phyloP scores from a whole-genome alignment of 2,113 vertebrate species.

The Laticauda colubrina region DNA sequence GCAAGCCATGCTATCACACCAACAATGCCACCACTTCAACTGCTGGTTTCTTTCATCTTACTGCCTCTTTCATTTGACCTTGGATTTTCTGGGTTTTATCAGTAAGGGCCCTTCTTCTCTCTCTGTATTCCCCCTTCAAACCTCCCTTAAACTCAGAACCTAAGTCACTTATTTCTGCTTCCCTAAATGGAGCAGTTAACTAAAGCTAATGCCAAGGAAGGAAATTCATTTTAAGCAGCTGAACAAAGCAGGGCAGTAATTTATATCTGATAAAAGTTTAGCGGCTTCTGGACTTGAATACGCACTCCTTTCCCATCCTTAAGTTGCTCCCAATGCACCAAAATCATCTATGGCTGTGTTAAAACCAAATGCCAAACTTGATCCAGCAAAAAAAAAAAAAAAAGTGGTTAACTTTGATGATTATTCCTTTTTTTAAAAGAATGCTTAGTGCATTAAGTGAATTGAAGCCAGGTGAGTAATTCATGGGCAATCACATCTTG shows the following conservation, averaged over 20 bases:
- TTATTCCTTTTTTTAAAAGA: neutral
- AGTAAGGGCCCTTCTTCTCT: neutral
- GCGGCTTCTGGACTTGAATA: neutral
- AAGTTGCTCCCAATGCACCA: neutral
- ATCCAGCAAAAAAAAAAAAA: neutral
- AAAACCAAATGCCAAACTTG: neutral
- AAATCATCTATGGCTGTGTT: neutral
- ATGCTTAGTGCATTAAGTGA: neutral
- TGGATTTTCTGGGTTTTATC: neutral
- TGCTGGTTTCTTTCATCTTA: neutral
- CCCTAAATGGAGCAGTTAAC: neutral
- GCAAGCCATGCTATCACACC: slow-evolving; percentile 24
- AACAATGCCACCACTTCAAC: neutral
- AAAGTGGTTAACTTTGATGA: neutral
- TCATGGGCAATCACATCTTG: neutral
- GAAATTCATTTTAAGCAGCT: neutral
- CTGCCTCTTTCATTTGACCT: neutral
- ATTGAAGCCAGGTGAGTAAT: neutral
- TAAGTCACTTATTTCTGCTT: neutral
- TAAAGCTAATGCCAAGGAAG: neutral
- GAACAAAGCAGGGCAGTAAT: neutral
- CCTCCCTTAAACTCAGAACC: neutral
- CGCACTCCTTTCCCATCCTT: neutral
- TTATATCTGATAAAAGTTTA: neutral
- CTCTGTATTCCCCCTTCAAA: neutral